phyloP scores from a whole-genome alignment of 1,140 invertebrate species.

The Micrasema minimum region DNA sequence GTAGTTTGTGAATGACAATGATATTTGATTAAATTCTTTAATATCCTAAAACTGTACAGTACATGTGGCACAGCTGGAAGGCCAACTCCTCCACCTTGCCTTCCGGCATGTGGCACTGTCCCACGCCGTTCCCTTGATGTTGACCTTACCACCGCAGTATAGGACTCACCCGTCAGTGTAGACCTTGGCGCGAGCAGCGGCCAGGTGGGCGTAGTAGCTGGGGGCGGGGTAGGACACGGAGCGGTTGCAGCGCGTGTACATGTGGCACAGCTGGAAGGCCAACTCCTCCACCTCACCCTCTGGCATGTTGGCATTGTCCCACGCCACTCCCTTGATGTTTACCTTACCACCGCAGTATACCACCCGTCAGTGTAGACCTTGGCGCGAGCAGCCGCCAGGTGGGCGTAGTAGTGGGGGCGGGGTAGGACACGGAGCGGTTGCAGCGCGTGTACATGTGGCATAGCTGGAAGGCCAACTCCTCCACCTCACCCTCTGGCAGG shows the following conservation, averaged over 20 bases:
- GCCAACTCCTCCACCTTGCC: slow-evolving; percentile 86
- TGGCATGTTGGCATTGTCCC: slow-evolving; percentile 81
- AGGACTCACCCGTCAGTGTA: slow-evolving; percentile 70
- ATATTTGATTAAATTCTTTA: too few relatives aligned
- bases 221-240: slow-evolving; percentile 93
- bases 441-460: slow-evolving; percentile 92
- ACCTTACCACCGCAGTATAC: too few relatives aligned
- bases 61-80: slow-evolving; percentile 90
- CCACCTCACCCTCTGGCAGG: slow-evolving; percentile 80
- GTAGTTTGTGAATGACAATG: too few relatives aligned
- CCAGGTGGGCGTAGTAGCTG: slow-evolving; percentile 94
- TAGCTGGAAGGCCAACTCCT: slow-evolving; percentile 85
- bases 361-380: slow-evolving; percentile 69
- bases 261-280: slow-evolving; percentile 88
- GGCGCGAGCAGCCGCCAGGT: slow-evolving; percentile 87
- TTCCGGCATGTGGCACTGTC: slow-evolving; percentile 82
- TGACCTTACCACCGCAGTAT: too few relatives aligned
- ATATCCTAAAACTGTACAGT: too few relatives aligned
- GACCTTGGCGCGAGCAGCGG: slow-evolving; percentile 80
- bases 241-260: slow-evolving; percentile 87
- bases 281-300: slow-evolving; percentile 85
- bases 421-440: slow-evolving; percentile 88
- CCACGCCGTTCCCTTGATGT: too few relatives aligned
- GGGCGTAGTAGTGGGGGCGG: slow-evolving; percentile 94
- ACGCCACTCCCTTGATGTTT: too few relatives aligned